phyloP scores from a whole-genome alignment of 37 sponge, comb jelly and placozoan species.

The Corticium candelabrum region DNA sequence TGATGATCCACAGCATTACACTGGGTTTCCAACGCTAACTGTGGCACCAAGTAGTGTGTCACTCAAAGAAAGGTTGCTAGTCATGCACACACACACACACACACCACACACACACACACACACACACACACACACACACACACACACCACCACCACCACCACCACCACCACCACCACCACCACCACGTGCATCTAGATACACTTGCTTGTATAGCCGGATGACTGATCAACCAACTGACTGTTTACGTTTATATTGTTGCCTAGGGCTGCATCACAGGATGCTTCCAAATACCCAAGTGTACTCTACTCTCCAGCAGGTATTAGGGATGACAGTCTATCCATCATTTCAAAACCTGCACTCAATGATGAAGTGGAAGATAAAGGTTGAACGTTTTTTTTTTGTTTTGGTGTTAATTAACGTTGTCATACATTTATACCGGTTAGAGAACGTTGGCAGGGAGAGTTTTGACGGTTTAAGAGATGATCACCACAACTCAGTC shows the following conservation, averaged over 20 bases:
- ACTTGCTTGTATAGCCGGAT: too few species aligned
- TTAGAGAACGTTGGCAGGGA: too few species aligned
- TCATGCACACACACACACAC: neutral
- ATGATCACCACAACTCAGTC: too few species aligned
- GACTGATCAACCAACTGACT: neutral
- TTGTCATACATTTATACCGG: too few species aligned
- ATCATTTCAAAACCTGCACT: conserved; percentile 37
- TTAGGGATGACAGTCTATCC: conserved; percentile 35
- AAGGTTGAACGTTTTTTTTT: neutral
- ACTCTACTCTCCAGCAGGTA: conserved; percentile 40
- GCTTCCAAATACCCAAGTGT: conserved; percentile 17
- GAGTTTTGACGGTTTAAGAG: too few species aligned
- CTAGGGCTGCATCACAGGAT: neutral
- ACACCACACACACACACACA: too few species aligned
- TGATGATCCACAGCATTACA: conserved; percentile 52
- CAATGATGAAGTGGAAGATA: conserved; percentile 23
- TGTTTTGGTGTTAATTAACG: neutral
- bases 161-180: too few species aligned
- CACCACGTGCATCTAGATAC: too few species aligned
- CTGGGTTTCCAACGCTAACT: conserved; percentile 47
- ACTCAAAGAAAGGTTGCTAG: conserved; percentile 14
- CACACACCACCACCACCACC: too few species aligned
- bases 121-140: neutral
- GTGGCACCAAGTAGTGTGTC: conserved; percentile 36
- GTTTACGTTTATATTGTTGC: neutral